Conservation (phyloP, 2,797 vertebrate genomes). For the Hippoglossus hippoglossus region DNA sequence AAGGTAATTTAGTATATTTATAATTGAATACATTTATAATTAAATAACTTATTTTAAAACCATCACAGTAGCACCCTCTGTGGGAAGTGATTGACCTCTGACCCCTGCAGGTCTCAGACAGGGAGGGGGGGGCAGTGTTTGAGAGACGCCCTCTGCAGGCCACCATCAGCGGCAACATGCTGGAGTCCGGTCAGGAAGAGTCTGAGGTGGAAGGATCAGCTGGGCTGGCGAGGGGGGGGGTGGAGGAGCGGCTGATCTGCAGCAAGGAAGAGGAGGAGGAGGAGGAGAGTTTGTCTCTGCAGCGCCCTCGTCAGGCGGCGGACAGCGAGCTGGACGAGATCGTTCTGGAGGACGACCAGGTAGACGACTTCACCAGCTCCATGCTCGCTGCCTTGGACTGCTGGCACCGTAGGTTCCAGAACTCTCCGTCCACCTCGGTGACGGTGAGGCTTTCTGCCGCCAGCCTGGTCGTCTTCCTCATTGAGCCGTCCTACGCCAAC, state of each 20-base stretch:
- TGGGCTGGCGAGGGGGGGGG: conserved; percentile 38
- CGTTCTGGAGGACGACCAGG: conserved; percentile 86
- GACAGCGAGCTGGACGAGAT: conserved; percentile 81
- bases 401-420: conserved; percentile 88
- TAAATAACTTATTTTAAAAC: too few relatives aligned
- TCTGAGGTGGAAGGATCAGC: conserved; percentile 20
- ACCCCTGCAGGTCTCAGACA: conserved; percentile 83
- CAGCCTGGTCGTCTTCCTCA: not conserved
- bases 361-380: conserved; percentile 85
- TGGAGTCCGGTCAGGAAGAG: conserved; percentile 54
- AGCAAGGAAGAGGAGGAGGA: conserved; percentile 48
- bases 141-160: conserved; percentile 59
- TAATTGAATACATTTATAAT: too few relatives aligned
- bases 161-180: conserved; percentile 43
- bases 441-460: conserved; percentile 68
- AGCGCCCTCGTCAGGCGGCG: conserved; percentile 20
- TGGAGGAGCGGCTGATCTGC: conserved; percentile 60
- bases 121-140: conserved; percentile 63
- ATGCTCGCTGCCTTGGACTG: conserved; percentile 90
- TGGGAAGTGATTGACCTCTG: conserved; percentile 17
- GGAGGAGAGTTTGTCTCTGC: conserved; percentile 31
- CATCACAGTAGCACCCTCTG: too few relatives aligned
- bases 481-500: not conserved
- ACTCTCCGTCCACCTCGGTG: conserved; percentile 87
- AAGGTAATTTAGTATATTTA: too few relatives aligned